Base-by-base conservation (phyloP, 2,888 invertebrate species). In the Leptinotarsa tumamoca region DNA sequence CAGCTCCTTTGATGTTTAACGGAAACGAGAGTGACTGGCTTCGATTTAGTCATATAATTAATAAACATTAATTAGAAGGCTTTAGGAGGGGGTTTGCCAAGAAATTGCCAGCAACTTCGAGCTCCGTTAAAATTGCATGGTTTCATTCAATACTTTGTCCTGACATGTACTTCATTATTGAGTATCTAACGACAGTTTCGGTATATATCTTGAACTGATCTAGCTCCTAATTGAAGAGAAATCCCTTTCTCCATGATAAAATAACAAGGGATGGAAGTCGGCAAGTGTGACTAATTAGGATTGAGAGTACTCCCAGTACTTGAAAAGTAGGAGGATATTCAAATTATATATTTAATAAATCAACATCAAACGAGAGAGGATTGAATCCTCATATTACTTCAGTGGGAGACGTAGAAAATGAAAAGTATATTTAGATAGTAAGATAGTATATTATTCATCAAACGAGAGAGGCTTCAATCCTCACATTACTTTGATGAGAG, bases 1-100 rank as follows among this genome's bases (percentile, higher is more conserved):
- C 4, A 61, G 15, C 23, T 21, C 15, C 23, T 61, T 61, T 61
- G 61, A 61, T 23, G 61, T 61, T 61, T n/a, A 23, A 23, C 61
- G 15, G 21, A 27, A 61, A 54, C 54, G 54, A 54, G 54, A 61
- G 61, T 61, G 61, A 61, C 21, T 61, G 61, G 27, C 21, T 61
- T 17, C 27, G 27, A 61, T 61, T 61, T 17, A 27, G 61, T 23
- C 27, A 61, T 61, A 23, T 61, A 61, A 61, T 61, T 61, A 61
- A 23, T 61, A 23, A 61, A 61, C 61, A 21, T 61, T 27, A 61
- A 27, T 61, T 61, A 23, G 61, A 21, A 61, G 21, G 61, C 61
- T 61, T 61, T 23, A 23, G 61, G 23, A 15, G 23, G 21, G 61
- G 61, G 27, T 23, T 15, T 27, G 61, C 61, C 61, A 61, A 61